These are phyloP conservation scores for Phrynosoma platyrhinos DNA, from an alignment of 2,113 vertebrate genomes.

Conservation along the genomic window DNA sequence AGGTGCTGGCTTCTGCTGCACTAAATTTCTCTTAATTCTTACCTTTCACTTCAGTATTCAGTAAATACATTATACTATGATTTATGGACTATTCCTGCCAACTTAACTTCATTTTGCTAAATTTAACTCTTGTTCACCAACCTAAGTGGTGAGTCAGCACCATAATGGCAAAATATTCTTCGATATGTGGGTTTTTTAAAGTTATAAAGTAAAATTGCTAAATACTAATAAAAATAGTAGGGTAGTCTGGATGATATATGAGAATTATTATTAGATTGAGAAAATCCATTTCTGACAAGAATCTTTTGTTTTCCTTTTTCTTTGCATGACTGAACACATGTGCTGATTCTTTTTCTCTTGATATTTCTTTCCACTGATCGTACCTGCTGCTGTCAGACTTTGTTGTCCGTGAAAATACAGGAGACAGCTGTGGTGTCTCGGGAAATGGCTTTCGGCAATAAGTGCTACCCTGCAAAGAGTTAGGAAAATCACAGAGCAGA, in stretches of 20 bases:
- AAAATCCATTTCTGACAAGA: slow-evolving; percentile 56
- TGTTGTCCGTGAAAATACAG: neutral
- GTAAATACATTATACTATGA: neutral
- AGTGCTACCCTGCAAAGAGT: neutral
- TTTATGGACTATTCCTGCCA: neutral
- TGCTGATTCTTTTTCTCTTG: slow-evolving; percentile 34
- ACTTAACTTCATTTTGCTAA: neutral
- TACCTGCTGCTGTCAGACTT: slow-evolving; percentile 3
- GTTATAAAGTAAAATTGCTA: too few relatives aligned
- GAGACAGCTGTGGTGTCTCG: slow-evolving; percentile 24
- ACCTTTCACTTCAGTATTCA: neutral
- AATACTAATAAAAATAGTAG: slow-evolving; percentile 37
- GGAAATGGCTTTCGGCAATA: neutral
- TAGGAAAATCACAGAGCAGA: neutral
- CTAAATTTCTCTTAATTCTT: neutral
- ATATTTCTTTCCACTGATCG: neutral
- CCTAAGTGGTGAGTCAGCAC: neutral
- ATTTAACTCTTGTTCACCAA: neutral
- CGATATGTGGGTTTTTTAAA: too few relatives aligned
- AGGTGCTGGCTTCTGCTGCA: neutral
- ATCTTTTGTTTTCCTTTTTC: slow-evolving; percentile 31
- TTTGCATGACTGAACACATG: slow-evolving; percentile 54
- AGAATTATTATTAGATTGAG: slow-evolving; percentile 51
- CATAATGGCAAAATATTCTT: neutral
- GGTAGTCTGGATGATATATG: slow-evolving; percentile 22